Evolutionary conservation across 2,888 invertebrate genomes (phyloP).

Genomic region (Lycia hirtaria): DNA sequence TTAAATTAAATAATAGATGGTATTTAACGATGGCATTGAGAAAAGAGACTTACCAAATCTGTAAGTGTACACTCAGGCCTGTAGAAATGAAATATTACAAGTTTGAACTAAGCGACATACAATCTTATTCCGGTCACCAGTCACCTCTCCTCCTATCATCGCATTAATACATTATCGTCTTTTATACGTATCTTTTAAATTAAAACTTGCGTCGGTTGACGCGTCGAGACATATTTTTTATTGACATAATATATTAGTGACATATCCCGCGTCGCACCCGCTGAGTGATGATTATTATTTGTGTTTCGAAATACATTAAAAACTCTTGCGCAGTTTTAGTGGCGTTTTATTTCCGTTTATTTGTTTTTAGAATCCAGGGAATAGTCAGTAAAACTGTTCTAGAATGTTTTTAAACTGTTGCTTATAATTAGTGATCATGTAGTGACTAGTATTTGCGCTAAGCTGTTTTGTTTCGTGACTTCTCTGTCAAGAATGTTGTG

Average conservation of each 20-base stretch:
- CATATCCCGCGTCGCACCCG: slow-evolving; percentile 30
- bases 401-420: slow-evolving; percentile 12
- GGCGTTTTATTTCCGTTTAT: slow-evolving; percentile 30
- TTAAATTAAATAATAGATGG: no score
- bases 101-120: no score
- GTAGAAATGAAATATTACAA: no score
- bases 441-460: background rate
- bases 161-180: slow-evolving; percentile 25
- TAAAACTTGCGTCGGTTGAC: slow-evolving; percentile 27
- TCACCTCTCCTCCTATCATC: slow-evolving; percentile 10
- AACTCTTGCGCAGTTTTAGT: slow-evolving; percentile 29
- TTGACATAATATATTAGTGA: slow-evolving; percentile 41
- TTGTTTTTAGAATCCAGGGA: slow-evolving; percentile 28
- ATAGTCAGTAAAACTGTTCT: slow-evolving; percentile 24
- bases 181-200: slow-evolving; percentile 29
- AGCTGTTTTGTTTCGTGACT: background rate
- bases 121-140: background rate
- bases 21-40: no score
- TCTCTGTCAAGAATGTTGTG: background rate
- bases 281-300: slow-evolving; percentile 49
- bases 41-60: no score
- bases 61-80: no score
- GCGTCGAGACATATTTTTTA: slow-evolving; percentile 40
- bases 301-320: slow-evolving; percentile 43
- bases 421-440: background rate